Evolutionary conservation across 23 tunicate species (phyloP), one percentile per base, ranked within the genome.

Genomic region (Clavelina lepadiformis): DNA sequence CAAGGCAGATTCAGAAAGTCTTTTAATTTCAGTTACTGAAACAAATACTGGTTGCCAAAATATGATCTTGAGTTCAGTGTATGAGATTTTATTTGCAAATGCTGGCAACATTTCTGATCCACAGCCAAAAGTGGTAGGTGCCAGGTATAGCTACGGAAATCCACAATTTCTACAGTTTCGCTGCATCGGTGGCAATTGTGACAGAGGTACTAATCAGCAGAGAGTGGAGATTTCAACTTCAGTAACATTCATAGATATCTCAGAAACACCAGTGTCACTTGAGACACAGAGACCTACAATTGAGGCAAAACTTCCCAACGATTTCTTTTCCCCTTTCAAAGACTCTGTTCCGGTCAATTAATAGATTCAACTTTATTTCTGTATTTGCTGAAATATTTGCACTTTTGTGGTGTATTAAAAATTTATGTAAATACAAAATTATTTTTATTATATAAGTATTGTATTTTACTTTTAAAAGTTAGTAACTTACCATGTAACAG

Each of bases 251-350:
- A 34, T 65, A 47, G 95, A 86, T 72, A 65, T 66, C 32, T 86
- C 95, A n/a, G 58, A 56, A 33, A 51, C 74, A 46, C 95, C 95
- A 28, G 67, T 34, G 38, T 52, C 85, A 24, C 36, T 78, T 6
- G 51, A 67, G 33, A 50, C 46, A 63, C 57, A 31, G 22, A 61
- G 61, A 45, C 93, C 83, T 32, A 55, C 73, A 1, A 45, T 84
- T 0, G 20, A 76, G 29, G 79, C 79, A 0, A 69, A 51, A 29
- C 33, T 76, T 38, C 82, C 93, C 3, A 32, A 30, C 45, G 83
- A 84, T 50, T 84, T 84, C 66, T 84, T 73, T 62, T 86, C 63
- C 65, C 95, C 95, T 3, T 86, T 86, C 11, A 41, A 41, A 15
- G 49, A 15, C 15, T 41, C 49, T n/a, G n/a, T n/a, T n/a, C n/a